These are phyloP conservation scores for Crotalus tigris DNA, from an alignment of 2,113 vertebrate species.

Conservation along the genomic window DNA sequence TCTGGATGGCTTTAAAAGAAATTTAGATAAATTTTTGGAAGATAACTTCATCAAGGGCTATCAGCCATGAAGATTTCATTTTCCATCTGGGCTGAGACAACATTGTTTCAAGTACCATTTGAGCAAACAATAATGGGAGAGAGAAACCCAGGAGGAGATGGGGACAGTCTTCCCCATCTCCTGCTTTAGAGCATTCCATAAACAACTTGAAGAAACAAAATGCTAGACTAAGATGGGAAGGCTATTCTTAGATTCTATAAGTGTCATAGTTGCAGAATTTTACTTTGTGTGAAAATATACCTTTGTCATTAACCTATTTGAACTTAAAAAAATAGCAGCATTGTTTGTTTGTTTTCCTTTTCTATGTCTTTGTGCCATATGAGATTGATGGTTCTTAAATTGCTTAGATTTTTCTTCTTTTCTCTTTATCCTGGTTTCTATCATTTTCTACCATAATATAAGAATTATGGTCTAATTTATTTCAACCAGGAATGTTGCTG, in stretches of 20 bases:
- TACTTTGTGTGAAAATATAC: not conserved
- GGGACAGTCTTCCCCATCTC: no score
- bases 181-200: not conserved
- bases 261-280: not conserved
- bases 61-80: not conserved
- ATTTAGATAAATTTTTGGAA: not conserved
- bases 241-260: not conserved
- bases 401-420: not conserved
- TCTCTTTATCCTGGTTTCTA: not conserved
- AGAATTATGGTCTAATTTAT: slow-evolving; percentile 52
- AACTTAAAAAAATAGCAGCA: not conserved
- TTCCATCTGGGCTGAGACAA: not conserved
- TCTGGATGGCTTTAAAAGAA: not conserved
- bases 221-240: not conserved
- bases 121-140: not conserved
- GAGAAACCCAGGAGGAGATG: no score
- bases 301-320: not conserved
- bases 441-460: not conserved
- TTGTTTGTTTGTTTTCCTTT: slow-evolving; percentile 2
- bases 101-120: not conserved
- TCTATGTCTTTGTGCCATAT: not conserved
- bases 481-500: slow-evolving; percentile 41
- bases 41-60: not conserved
- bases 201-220: not conserved
- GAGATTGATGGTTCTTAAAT: slow-evolving; percentile 12